Evolutionary conservation across 1,140 invertebrate species (phyloP), one percentile per base, ranked within the genome.

Genomic region (Scaptomyza hsui): DNA sequence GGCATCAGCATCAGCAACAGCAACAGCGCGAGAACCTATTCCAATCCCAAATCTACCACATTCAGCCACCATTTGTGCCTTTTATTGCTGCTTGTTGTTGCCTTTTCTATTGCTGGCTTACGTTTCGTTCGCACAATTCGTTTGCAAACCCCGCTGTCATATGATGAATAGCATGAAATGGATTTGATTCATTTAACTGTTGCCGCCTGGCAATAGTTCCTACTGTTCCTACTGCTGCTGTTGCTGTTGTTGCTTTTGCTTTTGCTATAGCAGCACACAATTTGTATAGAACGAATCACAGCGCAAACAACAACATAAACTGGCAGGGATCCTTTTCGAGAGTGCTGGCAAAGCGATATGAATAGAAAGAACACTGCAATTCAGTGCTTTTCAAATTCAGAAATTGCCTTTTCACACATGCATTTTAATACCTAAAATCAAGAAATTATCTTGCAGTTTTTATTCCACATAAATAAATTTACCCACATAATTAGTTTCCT

Each of bases 161-260:
- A 80, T 85, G 81, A 85, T 85, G 81, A 85, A 85, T 80, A 60
- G 81, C 81, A 80, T 80, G 68, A 76, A 85, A 79, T 80, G 81
- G 80, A 79, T 85, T 85, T 85, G 81, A 85, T 85, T 80, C 80
- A 85, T 85, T 85, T 79, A 85, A 80, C 80, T 85, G 72, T 85
- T 83, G 79, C 71, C 74, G 63, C 39, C 24, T 39, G 55, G 51
- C 62, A 29, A 29, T 29, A 1, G 21, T 15, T 21, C 16, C 64
- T 47, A 29, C 42, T 63, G 24, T 41, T 47, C 18, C 37, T 39
- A 29, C 59, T 52, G 45, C 12, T 44, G 51, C 37, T 57, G 21
- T 15, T 21, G 12, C 64, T 47, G 21, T 41, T 63, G 24, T 41
- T 47, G 15, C 37, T 39, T 29, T 55, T 52, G 45, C 12, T 44